Percentiles rank a stretch among this genome's conserved stretches.
phyloP scores from a whole-genome alignment of 1,140 invertebrate species.

The Drosophila auraria region DNA sequence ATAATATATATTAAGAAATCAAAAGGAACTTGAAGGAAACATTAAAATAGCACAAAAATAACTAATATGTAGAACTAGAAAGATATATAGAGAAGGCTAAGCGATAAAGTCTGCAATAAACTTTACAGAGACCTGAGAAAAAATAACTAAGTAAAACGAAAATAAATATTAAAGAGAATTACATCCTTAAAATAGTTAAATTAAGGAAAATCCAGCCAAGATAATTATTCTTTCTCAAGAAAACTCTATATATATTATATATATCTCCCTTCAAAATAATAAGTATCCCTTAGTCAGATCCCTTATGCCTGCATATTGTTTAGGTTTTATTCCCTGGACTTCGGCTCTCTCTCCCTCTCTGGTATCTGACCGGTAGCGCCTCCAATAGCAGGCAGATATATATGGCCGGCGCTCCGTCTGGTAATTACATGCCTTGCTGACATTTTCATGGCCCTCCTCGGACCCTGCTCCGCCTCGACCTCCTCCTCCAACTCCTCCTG shows the following conservation, averaged over 20 bases:
- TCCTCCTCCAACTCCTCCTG: neutral
- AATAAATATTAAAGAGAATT: no score
- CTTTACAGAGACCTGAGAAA: no score
- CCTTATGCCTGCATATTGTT: neutral
- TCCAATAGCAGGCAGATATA: constrained; percentile 50
- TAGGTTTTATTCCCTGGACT: constrained; percentile 12
- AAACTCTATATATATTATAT: no score
- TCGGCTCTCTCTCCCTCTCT: neutral
- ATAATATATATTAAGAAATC: neutral
- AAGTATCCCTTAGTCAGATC: neutral
- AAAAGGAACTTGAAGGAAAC: neutral
- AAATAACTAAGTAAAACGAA: no score
- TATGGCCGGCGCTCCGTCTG: constrained; percentile 59
- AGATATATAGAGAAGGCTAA: no score
- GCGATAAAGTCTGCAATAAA: no score
- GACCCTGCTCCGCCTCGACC: constrained; percentile 27
- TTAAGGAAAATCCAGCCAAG: no score
- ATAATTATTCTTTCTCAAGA: neutral
- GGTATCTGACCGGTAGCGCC: constrained; percentile 47
- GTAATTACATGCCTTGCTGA: constrained; percentile 82
- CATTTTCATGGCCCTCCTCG: constrained; percentile 70
- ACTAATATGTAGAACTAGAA: neutral
- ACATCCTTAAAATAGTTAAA: neutral
- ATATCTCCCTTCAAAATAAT: neutral
- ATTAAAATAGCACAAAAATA: neutral